Evolutionary conservation across 1,140 invertebrate species (phyloP), one percentile per base, ranked within the genome.

Genomic region (Hyles vespertilio): DNA sequence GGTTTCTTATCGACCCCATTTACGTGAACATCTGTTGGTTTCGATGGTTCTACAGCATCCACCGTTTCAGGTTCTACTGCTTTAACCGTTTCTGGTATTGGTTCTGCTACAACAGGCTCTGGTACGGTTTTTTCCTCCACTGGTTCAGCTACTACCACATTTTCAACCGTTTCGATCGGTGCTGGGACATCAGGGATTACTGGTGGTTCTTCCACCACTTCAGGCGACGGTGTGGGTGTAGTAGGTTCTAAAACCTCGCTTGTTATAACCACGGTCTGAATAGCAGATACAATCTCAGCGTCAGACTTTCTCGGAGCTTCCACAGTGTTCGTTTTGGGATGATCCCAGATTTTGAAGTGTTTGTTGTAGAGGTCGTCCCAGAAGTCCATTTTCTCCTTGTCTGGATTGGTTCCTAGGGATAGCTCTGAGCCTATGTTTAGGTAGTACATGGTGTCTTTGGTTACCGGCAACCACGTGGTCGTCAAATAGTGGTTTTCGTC

Each of bases 331-430:
- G 63, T 58, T 44, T 61, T 72, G 0, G 74, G 67, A 3, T 80
- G 71, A 3, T 87, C 74, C 81, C 86, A 87, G 46, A 84, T 80
- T 57, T 74, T 79, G 58, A 65, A 87, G 54, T 87, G 65, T 59
- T 89, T 89, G 33, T 51, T 75, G 69, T 89, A 90, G 0, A 90
- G 33, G 0, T 77, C 62, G 0, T 87, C 80, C 90, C 90, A 91
- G 63, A 89, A 90, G 12, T 80, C 78, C 77, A 90, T 89, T 59
- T 81, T 83, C 34, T 84, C 78, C 34, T 78, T 72, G 53, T 89
- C 82, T 0, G 84, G 87, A 59, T 84, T 80, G 0, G 74, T 72
- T 1, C 55, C 58, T 3, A 90, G 43, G 0, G 80, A 72, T 3
- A 91, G 59, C 50, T 89, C 80, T 43, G 74, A 69, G 51, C 76